These are phyloP conservation scores for Malurus cyaneus DNA, from an alignment of 2,113 vertebrate genomes.

Conservation along the genomic window DNA sequence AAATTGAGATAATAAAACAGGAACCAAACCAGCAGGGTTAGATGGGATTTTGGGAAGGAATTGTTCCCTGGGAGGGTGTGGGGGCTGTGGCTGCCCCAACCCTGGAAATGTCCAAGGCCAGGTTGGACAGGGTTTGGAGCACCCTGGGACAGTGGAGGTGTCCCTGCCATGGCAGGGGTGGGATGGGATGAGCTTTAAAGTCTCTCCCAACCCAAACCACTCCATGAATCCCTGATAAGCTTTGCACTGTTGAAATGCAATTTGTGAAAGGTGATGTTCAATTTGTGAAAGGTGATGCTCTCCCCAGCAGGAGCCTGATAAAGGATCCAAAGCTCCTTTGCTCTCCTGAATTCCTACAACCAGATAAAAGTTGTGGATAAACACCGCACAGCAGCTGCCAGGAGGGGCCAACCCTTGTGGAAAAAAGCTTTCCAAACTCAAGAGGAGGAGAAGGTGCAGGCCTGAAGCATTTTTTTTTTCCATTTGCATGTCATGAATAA, in stretches of 20 bases:
- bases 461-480: neutral
- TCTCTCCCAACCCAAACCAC: neutral
- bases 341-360: neutral
- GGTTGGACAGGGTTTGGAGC: accelerated
- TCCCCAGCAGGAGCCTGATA: neutral
- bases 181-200: neutral
- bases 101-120: neutral
- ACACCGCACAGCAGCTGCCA: neutral
- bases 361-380: neutral
- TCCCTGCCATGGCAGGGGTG: neutral
- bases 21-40: neutral
- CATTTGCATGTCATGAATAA: neutral
- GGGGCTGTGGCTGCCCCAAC: neutral
- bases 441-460: neutral
- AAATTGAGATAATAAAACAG: neutral
- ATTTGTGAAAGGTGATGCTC: no score
- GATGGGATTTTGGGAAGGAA: neutral
- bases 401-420: neutral
- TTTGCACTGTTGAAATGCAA: neutral
- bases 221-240: neutral
- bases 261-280: no score
- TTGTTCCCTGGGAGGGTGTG: accelerated
- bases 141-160: accelerated
- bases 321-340: neutral
- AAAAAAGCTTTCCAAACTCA: neutral